phyloP scores from a whole-genome alignment of 92 coral and sea anemone genomes.

The Umimayanthus chanpuru region DNA sequence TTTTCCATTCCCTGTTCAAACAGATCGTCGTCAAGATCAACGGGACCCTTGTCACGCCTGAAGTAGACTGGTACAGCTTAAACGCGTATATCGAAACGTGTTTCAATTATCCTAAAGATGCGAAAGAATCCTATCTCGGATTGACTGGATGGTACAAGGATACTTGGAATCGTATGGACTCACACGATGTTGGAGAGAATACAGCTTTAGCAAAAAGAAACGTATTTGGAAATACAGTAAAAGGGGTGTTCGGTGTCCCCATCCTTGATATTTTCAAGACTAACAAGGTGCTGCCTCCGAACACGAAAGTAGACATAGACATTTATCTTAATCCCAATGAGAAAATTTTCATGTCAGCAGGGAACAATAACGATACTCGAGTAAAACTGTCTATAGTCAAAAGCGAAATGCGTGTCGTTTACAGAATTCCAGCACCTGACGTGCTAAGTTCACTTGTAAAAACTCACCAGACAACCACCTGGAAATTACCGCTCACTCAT shows the following conservation, averaged over 20 bases:
- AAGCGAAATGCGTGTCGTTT: neutral
- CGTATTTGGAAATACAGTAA: too few species aligned
- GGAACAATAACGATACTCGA: too few species aligned
- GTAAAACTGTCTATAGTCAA: too few species aligned
- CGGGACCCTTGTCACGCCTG: slow-evolving; percentile 40
- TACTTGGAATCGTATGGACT: slow-evolving; percentile 25
- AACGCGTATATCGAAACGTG: slow-evolving; percentile 40
- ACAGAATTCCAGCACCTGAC: neutral
- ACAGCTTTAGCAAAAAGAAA: too few species aligned
- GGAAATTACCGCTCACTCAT: neutral
- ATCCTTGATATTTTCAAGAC: neutral
- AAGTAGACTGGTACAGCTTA: slow-evolving; percentile 40
- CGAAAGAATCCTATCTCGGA: slow-evolving; percentile 24
- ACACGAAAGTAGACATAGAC: neutral
- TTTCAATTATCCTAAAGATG: slow-evolving; percentile 33
- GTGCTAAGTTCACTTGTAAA: neutral
- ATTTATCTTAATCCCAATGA: neutral
- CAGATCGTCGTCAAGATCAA: slow-evolving; percentile 45
- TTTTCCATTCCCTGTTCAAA: slow-evolving; percentile 31
- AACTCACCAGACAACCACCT: neutral
- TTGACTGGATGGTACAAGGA: slow-evolving; percentile 28
- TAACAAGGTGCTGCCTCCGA: neutral
- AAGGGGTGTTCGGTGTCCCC: neutral
- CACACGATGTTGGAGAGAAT: too few species aligned
- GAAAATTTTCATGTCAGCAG: neutral